Base-by-base conservation (phyloP, 2,888 invertebrate genomes). In the Plemyria rubiginata region DNA sequence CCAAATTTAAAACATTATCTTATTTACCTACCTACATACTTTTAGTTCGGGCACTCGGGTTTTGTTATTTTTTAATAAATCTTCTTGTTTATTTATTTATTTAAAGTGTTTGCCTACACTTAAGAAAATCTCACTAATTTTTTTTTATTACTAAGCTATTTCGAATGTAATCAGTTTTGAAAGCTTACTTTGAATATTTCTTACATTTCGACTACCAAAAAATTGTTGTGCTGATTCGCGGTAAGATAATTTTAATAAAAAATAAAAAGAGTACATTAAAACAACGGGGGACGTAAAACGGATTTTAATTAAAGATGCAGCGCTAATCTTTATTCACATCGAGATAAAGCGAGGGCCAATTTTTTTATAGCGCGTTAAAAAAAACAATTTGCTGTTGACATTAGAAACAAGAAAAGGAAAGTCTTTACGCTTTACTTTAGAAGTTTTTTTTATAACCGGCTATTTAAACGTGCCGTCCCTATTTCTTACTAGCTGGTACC, bases 241-340 rank as follows among this genome's bases (percentile, higher is more conserved):
- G 38, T 45, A 48, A 64, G 51, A 60, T 63, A 62, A 56, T 61
- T 59, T 56, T 61, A 66, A 67, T 59, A 52, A 51, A 29, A 66
- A 65, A 61, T 69, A 67, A 69, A 69, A 67, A 53, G 67, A 72
- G 74, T 72, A 73, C 69, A 69, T 70, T 22, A 70, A 72, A 73
- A 72, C 67, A 61, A 60, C 61, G 70, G 65, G 68, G 70, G 71
- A 72, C 68, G 74, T 77, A 75, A 77, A 76, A 73, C 75, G 75
- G 68, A 68, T 65, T 81, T 82, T 82, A 83, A 84, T 84, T 84
- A 82, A 80, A 84, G 78, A 83, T 82, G 81, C 80, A 81, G 75
- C 71, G 77, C 74, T 79, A 80, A 81, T 83, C 82, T 81, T 71
- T 68, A 73, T 74, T 79, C 77, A 66, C 74, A 76, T 73, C 75